Base-by-base conservation (phyloP, 92 coral and sea anemone genomes). In the Blastomussa wellsi region DNA sequence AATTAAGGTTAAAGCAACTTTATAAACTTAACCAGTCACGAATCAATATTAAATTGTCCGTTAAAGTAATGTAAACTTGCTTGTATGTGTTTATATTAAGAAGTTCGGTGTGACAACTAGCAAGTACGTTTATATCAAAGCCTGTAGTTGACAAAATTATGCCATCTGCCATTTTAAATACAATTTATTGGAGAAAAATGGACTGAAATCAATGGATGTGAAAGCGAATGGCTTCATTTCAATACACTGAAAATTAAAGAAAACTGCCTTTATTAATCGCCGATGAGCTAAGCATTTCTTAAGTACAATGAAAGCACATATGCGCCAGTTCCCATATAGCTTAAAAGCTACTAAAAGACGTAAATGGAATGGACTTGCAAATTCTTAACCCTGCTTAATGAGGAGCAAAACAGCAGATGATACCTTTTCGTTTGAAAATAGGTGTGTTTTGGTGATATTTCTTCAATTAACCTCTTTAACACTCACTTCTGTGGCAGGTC, bases 391-490 rank as follows among this genome's bases (percentile, higher is more conserved):
- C 64, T 47, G 51, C 80, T 49, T 48, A 76, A 76, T 53, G 55
- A 51, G 38, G n/a, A 39, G 59, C 75, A 71, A 71, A 37, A n/a
- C 44, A 37, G 28, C 16, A 26, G 33, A 28, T 49, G 51, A 71
- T 70, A 29, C 51, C 86, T 44, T 37, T 51, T 72, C 78, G 68
- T 82, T 70, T 82, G 44, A 64, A 79, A 79, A 51, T 82, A 79
- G 72, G 69, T 53, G 69, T 53, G 70, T 71, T 76, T 49, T 13
- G 86, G 78, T 82, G 65, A 82, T 82, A n/a, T n/a, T n/a, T 72
- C 72, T 76, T 51, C 78, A 82, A 71, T 82, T 82, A 82, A 82
- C 78, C 53, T 72, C 78, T 82, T 57, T 82, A 82, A 82, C 86
- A 53, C 86, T 53, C 86, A 35, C 72, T 37, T 24, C 48, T 52